Percentiles rank a stretch among this genome's conserved stretches.
Conservation (phyloP, 2,888 invertebrate species). For the Lapara coniferarum region DNA sequence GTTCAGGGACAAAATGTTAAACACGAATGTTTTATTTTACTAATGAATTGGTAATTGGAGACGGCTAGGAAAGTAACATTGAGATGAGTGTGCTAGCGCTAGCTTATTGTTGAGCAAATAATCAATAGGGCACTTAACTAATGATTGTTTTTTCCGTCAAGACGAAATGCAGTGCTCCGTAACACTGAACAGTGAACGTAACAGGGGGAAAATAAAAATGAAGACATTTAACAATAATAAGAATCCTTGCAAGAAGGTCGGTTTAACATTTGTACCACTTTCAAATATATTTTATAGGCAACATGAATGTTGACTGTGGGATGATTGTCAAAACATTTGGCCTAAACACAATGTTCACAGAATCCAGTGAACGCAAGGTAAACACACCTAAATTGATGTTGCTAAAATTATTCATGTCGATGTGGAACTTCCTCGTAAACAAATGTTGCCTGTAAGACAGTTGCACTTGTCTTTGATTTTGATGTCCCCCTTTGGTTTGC, state of each 20-base stretch:
- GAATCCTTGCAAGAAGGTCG: constrained; percentile 78
- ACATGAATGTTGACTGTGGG: constrained; percentile 43
- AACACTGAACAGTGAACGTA: constrained; percentile 71
- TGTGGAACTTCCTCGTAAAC: constrained; percentile 35
- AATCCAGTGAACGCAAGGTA: constrained; percentile 15
- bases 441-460: constrained; percentile 69
- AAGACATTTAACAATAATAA: constrained; percentile 76
- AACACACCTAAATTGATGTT: constrained; percentile 10
- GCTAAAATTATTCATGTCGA: constrained; percentile 22
- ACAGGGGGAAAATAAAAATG: constrained; percentile 75
- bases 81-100: constrained; percentile 6
- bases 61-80: constrained; percentile 15
- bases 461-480: constrained; percentile 55
- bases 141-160: constrained; percentile 69
- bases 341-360: constrained; percentile 25
- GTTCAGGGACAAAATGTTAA: not conserved
- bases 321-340: constrained; percentile 32
- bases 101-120: constrained; percentile 36
- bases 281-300: constrained; percentile 58
- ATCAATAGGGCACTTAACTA: constrained; percentile 39
- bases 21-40: constrained; percentile 19
- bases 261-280: constrained; percentile 53
- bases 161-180: constrained; percentile 81
- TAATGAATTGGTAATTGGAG: constrained; percentile 11
- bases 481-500: constrained; percentile 58